Evolutionary conservation across 2,888 invertebrate genomes (phyloP).

Genomic region (Ectemnius cavifrons): DNA sequence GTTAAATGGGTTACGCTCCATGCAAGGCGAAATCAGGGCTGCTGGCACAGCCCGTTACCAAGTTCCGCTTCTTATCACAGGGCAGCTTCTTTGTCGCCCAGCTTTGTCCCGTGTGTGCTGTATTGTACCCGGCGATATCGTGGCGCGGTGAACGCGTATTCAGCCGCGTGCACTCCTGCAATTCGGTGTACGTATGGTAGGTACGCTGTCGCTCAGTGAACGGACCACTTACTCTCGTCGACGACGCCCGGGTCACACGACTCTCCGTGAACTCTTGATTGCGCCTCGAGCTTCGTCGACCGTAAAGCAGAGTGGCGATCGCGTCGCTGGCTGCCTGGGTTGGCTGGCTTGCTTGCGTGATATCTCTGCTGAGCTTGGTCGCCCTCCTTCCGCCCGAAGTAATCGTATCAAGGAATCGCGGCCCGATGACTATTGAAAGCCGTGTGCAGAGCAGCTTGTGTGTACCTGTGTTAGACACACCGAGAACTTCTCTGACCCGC

Average conservation of each 20-base stretch:
- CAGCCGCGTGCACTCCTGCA: constrained; percentile 32
- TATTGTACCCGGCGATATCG: constrained; percentile 51
- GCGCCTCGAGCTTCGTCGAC: constrained; percentile 33
- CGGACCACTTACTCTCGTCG: constrained; percentile 29
- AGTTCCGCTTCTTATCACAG: constrained; percentile 54
- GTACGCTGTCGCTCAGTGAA: neutral
- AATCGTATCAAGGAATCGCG: constrained; percentile 35
- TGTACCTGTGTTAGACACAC: neutral
- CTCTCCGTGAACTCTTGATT: constrained; percentile 25
- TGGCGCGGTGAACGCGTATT: constrained; percentile 28
- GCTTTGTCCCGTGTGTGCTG: constrained; percentile 52
- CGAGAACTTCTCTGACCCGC: too few relatives aligned
- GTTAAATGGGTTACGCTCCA: constrained; percentile 57
- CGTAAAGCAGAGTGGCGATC: constrained; percentile 34
- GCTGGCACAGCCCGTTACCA: constrained; percentile 32
- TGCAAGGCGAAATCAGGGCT: constrained; percentile 53
- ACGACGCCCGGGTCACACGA: constrained; percentile 25
- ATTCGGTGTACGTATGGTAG: constrained; percentile 23
- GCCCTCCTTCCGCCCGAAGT: constrained; percentile 14
- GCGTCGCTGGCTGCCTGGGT: constrained; percentile 1
- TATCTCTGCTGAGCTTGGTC: neutral
- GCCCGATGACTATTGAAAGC: constrained; percentile 5
- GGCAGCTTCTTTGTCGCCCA: constrained; percentile 57
- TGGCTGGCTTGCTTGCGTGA: neutral
- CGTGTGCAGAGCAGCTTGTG: constrained; percentile 7